These are phyloP conservation scores for Tetragonisca angustula DNA, from an alignment of 2,888 invertebrate species.

Conservation along the genomic window DNA sequence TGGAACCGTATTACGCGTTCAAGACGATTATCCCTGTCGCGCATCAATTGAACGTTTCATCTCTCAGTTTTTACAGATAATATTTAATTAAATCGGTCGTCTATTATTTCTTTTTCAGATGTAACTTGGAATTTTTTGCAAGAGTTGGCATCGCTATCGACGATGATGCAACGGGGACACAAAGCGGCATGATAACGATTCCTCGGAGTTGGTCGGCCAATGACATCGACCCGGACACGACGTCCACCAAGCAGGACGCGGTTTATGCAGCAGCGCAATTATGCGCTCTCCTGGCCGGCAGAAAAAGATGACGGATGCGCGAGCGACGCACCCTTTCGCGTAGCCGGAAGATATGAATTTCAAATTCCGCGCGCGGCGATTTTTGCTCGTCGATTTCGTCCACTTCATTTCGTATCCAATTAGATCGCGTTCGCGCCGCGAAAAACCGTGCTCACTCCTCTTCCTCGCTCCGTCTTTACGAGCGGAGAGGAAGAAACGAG, in stretches of 20 bases:
- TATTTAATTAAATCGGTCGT: not conserved
- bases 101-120: not conserved
- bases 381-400: slow-evolving; percentile 80
- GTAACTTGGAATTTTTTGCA: not conserved
- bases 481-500: not conserved
- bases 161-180: slow-evolving; percentile 1
- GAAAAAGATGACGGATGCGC: slow-evolving; percentile 81
- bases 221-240: slow-evolving; percentile 45
- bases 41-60: no score
- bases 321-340: slow-evolving; percentile 64
- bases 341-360: slow-evolving; percentile 80
- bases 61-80: no score
- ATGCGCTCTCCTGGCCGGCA: slow-evolving; percentile 71
- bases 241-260: slow-evolving; percentile 45
- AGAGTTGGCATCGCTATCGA: not conserved
- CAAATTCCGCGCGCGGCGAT: slow-evolving; percentile 74
- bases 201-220: slow-evolving; percentile 12
- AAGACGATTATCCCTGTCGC: no score
- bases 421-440: slow-evolving; percentile 73
- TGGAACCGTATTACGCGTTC: no score
- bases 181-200: slow-evolving; percentile 24
- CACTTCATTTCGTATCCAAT: slow-evolving; percentile 83
- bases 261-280: slow-evolving; percentile 74
- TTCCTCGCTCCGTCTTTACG: not conserved
- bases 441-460: slow-evolving; percentile 51